These are phyloP conservation scores for Atractosteus spatula DNA, from an alignment of 2,113 vertebrate genomes.

Conservation along the genomic window DNA sequence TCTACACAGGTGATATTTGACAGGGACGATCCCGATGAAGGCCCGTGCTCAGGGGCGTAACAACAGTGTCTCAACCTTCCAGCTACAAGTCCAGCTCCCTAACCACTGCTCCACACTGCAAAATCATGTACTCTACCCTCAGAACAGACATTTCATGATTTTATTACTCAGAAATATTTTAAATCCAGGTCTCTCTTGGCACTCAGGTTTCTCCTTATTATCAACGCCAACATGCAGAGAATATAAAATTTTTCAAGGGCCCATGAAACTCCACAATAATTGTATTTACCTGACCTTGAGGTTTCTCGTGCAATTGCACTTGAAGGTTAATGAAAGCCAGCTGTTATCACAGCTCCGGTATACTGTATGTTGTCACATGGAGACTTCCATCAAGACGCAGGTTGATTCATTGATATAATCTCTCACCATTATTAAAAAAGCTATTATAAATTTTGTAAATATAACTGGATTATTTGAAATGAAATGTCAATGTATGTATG, in stretches of 20 bases:
- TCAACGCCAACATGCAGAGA: constrained; percentile 24
- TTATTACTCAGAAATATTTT: background rate
- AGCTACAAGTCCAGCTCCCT: too few species aligned
- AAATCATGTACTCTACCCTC: background rate
- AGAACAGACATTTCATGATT: background rate
- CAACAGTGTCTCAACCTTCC: too few species aligned
- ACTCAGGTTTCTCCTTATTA: constrained; percentile 5
- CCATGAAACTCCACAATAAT: constrained; percentile 54
- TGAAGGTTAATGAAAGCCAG: constrained; percentile 70
- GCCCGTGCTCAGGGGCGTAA: too few species aligned
- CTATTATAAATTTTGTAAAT: too few species aligned
- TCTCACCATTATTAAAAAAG: too few species aligned
- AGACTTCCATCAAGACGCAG: constrained; percentile 38
- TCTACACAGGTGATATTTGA: too few species aligned
- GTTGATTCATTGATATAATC: too few species aligned
- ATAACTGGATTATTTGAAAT: too few species aligned
- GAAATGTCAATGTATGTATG: too few species aligned
- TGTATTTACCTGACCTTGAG: constrained; percentile 67
- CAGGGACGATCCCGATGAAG: too few species aligned
- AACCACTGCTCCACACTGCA: too few species aligned
- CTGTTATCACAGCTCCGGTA: constrained; percentile 53
- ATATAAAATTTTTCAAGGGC: constrained; percentile 43
- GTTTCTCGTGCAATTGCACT: constrained; percentile 54
- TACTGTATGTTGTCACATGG: constrained; percentile 28
- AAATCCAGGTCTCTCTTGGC: background rate